These are phyloP conservation scores for Columba livia DNA, from an alignment of 2,113 vertebrate species.

Conservation along the genomic window DNA sequence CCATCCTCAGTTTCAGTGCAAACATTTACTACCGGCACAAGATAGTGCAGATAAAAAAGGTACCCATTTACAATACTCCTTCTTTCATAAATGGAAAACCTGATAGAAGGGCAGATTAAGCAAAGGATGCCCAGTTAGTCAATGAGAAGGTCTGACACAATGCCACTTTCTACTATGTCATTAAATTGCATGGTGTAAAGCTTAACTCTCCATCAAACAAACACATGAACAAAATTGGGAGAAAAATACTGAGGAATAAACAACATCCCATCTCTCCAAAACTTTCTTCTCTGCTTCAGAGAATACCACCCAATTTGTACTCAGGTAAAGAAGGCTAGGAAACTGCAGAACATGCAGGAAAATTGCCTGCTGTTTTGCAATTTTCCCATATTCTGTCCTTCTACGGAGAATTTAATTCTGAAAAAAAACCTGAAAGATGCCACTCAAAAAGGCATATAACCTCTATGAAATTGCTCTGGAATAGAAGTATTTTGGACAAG, in stretches of 20 bases:
- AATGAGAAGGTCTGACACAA: neutral
- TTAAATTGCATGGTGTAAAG: neutral
- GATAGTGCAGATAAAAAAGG: neutral
- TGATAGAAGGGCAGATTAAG: neutral
- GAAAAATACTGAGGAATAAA: neutral
- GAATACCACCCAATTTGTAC: neutral
- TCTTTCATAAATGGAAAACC: neutral
- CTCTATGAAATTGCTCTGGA: neutral
- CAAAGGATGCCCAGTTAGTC: neutral
- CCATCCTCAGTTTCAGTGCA: neutral
- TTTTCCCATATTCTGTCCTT: neutral
- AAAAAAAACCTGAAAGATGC: neutral
- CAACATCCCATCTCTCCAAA: neutral
- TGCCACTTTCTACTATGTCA: neutral
- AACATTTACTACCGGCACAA: neutral
- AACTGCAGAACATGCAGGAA: neutral
- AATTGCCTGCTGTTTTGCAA: neutral
- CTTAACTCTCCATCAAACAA: neutral
- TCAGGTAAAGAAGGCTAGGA: neutral
- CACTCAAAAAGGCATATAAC: neutral
- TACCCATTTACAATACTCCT: neutral
- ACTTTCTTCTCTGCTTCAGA: neutral
- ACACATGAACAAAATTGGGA: neutral
- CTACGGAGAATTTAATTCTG: neutral
- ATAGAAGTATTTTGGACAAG: neutral